These are phyloP conservation scores for Pleuronectes platessa DNA, from an alignment of 2,113 vertebrate genomes.

Conservation along the genomic window DNA sequence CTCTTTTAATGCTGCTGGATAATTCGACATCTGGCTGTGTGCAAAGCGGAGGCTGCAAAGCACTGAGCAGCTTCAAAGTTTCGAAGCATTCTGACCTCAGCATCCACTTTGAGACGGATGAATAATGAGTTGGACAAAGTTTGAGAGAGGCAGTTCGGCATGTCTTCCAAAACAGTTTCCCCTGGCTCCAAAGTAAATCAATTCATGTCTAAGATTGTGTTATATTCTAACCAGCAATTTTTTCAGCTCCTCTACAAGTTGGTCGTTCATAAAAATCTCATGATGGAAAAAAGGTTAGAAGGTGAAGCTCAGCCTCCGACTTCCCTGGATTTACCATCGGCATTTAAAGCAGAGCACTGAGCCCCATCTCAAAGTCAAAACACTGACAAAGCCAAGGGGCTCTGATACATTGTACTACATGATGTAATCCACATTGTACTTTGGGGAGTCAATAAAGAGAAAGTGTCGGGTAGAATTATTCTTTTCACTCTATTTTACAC, in stretches of 20 bases:
- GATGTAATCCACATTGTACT: conserved; percentile 12
- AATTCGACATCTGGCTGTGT: not conserved
- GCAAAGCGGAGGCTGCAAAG: conserved; percentile 2
- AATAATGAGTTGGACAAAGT: conserved; percentile 34
- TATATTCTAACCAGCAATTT: conserved; percentile 4
- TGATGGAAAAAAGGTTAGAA: conserved; percentile 14
- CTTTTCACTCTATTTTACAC: not conserved
- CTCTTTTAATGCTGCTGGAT: conserved; percentile 24
- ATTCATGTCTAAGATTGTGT: conserved; percentile 46
- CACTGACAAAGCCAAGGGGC: conserved; percentile 3
- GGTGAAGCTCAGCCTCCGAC: conserved; percentile 13
- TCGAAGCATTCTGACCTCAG: conserved; percentile 13
- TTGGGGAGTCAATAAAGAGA: conserved; percentile 4
- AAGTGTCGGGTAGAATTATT: not conserved
- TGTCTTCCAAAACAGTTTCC: conserved; percentile 7
- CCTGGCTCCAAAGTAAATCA: conserved; percentile 41
- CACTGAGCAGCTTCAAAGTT: conserved; percentile 6
- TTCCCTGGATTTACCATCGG: conserved; percentile 19
- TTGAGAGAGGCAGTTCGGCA: conserved; percentile 18
- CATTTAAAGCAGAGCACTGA: not conserved
- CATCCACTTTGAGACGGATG: conserved; percentile 10
- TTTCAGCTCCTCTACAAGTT: conserved; percentile 19
- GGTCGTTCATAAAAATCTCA: conserved; percentile 16
- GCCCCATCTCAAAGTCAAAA: conserved; percentile 8
- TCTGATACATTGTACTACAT: not conserved